Evolutionary conservation across 2,113 vertebrate genomes (phyloP), one percentile per base, ranked within the genome.

Genomic region (Axis porcinus): DNA sequence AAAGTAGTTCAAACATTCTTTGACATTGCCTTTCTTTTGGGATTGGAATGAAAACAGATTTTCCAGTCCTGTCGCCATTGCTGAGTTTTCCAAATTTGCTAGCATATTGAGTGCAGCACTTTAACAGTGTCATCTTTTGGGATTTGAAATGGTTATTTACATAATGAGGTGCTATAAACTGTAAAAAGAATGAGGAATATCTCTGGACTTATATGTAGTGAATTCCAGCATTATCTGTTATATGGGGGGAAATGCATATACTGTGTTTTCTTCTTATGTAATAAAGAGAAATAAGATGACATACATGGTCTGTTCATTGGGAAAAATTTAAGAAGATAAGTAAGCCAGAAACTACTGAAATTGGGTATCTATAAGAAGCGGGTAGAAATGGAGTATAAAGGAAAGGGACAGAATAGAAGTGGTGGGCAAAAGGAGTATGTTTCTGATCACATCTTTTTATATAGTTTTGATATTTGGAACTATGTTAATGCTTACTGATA

Each of bases 301-400:
- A 55, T n/a, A 50, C 16, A 52, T 25, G 14, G 27, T 91, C 67
- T 85, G 33, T 2, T 86, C 55, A 82, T 67, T 81, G 67, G 28
- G 36, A 7, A 92, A 70, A 92, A 47, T 9, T 74, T 54, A 82
- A 82, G n/a, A 89, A 93, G 70, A 40, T 50, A 81, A 30, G 88
- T 54, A 84, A 96, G 79, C 47, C 78, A 94, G 58, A 89, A 96
- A 90, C 55, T 90, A 82, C 5, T 67, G 54, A 94, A 91, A 79
- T 1, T 58, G 21, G 40, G 8, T 87, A 78, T 74, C 54, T 36
- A 21, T 2, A 64, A 21, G 4, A 7, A 16, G 12, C 19, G 0
- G 13, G 17, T 67, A 16, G 10, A 54, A 81, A 89, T 36, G 11
- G 7, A 70, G 6, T 40, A 23, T 70, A 70, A 70, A 70, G 19